Base-by-base conservation (phyloP, 1,140 invertebrate species). In the Chelonus insularis region DNA sequence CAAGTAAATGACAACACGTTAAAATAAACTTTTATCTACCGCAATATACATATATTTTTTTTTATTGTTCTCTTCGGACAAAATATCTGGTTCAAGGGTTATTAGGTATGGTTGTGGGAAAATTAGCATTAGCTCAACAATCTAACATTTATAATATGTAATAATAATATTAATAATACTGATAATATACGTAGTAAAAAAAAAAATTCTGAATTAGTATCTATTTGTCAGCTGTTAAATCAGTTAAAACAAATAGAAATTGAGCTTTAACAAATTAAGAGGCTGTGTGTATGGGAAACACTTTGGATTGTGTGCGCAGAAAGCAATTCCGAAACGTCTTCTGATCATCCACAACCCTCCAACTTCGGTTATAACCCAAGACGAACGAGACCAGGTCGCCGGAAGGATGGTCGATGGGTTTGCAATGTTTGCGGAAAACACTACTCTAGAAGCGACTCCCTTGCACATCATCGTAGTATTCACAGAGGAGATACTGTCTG, bases 391-490 rank as follows among this genome's bases (percentile, higher is more conserved):
- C 70, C 74, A 20, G 64, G 75, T 50, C 75, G 74, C 66, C 75
- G 78, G 63, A 71, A 77, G 67, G 74, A 64, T 63, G 77, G 78
- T 71, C 76, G 79, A 62, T 82, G 78, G 78, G 73, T 79, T 54
- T 82, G 82, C 72, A 77, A 81, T 68, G 75, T 82, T 64, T 83
- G 82, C 67, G 82, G 81, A 65, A 82, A 82, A 72, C 71, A 66
- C 65, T 83, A 81, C 73, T 78, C 72, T 71, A 77, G 80, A 60
- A 75, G 77, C 14, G 80, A 82, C 68, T 81, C 80, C 52, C 72
- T 84, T 57, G 81, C 81, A 50, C 81, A 84, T 62, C 83, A 84
- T 67, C 81, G 81, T 65, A 83, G 81, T 68, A 80, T 83, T 71
- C 83, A 84, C 71, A 80, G 77, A 68, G 83, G 83, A 9, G 80